These are phyloP conservation scores for Lordiphosa andalusiaca DNA, from an alignment of 2,888 invertebrate species.

Conservation along the genomic window DNA sequence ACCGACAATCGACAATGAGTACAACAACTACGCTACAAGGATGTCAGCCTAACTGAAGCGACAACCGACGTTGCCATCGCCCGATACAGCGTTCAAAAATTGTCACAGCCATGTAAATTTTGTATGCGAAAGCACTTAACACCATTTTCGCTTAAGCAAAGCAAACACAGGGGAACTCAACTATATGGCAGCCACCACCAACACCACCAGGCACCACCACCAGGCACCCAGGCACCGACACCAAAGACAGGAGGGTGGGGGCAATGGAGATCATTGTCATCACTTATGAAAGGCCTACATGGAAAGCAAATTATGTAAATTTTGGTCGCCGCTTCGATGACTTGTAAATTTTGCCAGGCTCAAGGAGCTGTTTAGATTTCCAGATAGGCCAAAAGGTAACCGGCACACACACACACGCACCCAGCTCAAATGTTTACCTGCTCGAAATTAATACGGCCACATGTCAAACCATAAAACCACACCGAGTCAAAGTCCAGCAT, in stretches of 20 bases:
- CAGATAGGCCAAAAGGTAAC: constrained; percentile 59
- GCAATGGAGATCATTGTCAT: constrained; percentile 45
- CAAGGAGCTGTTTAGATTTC: constrained; percentile 51
- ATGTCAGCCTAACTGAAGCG: constrained; percentile 2
- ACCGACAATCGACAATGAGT: constrained; percentile 36
- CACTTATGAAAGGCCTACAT: constrained; percentile 65
- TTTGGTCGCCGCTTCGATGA: constrained; percentile 67
- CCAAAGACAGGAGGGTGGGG: background rate
- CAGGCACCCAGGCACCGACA: background rate
- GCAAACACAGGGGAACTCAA: constrained; percentile 49
- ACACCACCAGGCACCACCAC: background rate
- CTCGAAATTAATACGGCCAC: constrained; percentile 52
- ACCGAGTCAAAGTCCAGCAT: constrained; percentile 9
- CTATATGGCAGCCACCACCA: background rate
- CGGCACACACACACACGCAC: constrained; percentile 26
- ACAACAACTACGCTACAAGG: constrained; percentile 16
- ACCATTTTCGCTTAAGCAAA: constrained; percentile 73
- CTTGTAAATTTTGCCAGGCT: constrained; percentile 65
- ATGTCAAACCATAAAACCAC: constrained; percentile 66
- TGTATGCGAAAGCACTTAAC: constrained; percentile 75
- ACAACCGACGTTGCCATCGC: constrained; percentile 25
- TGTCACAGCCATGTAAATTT: constrained; percentile 71
- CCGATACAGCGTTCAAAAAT: constrained; percentile 70
- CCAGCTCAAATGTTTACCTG: constrained; percentile 61
- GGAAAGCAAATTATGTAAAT: constrained; percentile 72